These are phyloP conservation scores for Pangasianodon gigas DNA, from an alignment of 2,113 vertebrate species.

Conservation along the genomic window DNA sequence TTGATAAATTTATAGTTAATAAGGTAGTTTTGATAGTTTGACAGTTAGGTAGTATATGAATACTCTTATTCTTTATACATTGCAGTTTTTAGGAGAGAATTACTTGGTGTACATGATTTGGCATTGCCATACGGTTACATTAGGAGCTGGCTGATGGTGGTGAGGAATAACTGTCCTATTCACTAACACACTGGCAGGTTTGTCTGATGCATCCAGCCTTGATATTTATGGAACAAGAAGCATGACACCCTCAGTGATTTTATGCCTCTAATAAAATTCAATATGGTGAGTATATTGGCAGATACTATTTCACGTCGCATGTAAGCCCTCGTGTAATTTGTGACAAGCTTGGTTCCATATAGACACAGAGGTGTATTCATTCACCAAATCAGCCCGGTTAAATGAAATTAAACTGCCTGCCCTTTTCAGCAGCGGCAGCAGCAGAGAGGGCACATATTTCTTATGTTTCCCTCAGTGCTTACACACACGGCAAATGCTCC, in stretches of 20 bases:
- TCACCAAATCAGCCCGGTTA: slow-evolving; percentile 38
- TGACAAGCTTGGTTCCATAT: slow-evolving; percentile 27
- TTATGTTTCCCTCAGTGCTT: slow-evolving; percentile 21
- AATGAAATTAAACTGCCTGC: slow-evolving; percentile 44
- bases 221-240: slow-evolving; percentile 45
- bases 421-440: slow-evolving; percentile 13
- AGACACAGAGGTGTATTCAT: slow-evolving; percentile 46
- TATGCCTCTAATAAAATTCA: slow-evolving; percentile 42
- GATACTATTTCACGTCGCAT: slow-evolving; percentile 37
- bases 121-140: slow-evolving; percentile 31
- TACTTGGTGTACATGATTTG: slow-evolving; percentile 31
- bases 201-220: slow-evolving; percentile 32
- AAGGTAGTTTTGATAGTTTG: neutral
- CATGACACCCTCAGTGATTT: slow-evolving; percentile 47
- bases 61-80: slow-evolving; percentile 6
- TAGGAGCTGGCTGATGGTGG: slow-evolving; percentile 33
- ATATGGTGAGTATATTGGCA: slow-evolving; percentile 42
- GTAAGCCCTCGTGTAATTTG: slow-evolving; percentile 27
- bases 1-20: neutral
- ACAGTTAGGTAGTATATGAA: neutral
- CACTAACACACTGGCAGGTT: slow-evolving; percentile 44
- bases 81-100: neutral
- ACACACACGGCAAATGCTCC: slow-evolving; percentile 33
- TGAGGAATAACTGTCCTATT: slow-evolving; percentile 45
- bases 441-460: slow-evolving; percentile 25